Conservation (phyloP, 2,113 vertebrate genomes). For the Vidua chalybeata region DNA sequence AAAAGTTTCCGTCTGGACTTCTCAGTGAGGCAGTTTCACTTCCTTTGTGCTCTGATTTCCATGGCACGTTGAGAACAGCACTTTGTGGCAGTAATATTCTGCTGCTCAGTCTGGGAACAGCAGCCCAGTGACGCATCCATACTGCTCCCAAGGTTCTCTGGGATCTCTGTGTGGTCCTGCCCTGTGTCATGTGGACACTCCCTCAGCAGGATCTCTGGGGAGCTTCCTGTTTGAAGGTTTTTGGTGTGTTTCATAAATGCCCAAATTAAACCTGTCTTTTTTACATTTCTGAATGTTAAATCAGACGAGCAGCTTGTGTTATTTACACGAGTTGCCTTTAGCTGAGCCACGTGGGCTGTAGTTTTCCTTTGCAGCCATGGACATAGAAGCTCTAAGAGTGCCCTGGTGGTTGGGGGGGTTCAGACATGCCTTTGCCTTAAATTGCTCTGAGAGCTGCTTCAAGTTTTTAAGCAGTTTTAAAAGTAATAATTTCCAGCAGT, state of each 20-base stretch:
- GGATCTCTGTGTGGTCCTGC: neutral
- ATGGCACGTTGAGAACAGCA: fast-evolving
- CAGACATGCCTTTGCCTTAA: neutral
- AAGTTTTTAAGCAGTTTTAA: neutral
- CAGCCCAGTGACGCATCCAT: neutral
- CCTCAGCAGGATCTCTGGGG: neutral
- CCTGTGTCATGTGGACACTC: neutral
- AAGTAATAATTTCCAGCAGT: neutral
- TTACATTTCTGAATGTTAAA: neutral
- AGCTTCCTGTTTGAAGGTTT: neutral
- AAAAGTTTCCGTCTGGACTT: neutral
- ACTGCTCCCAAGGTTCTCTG: neutral
- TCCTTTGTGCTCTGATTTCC: neutral
- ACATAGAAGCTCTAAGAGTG: neutral
- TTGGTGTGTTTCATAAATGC: neutral
- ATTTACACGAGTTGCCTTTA: neutral
- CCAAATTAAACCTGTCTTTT: neutral
- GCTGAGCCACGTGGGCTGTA: neutral
- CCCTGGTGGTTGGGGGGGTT: neutral
- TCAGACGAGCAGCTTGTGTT: neutral
- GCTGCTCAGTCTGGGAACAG: neutral
- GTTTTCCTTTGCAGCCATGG: neutral
- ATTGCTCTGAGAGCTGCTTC: neutral
- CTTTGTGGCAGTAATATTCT: neutral
- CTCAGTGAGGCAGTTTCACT: neutral